phyloP scores from a whole-genome alignment of 1,140 invertebrate species.

The Drosophila orena region DNA sequence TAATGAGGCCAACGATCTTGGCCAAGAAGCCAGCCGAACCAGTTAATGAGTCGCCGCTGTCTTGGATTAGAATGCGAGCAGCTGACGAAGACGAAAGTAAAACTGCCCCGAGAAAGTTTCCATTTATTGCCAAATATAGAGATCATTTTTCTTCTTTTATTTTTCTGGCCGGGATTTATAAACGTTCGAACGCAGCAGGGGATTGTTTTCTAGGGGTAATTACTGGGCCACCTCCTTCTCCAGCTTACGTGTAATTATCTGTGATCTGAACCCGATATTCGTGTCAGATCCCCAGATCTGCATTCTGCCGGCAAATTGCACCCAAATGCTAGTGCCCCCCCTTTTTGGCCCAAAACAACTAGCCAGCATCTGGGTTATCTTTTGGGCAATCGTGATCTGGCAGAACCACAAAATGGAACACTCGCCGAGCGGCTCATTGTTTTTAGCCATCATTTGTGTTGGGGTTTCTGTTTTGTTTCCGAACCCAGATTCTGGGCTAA shows the following conservation, averaged over 20 bases:
- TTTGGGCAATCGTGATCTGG: conserved; percentile 65
- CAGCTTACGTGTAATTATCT: conserved; percentile 57
- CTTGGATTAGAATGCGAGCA: conserved; percentile 55
- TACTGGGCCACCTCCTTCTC: conserved; percentile 2
- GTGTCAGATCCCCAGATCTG: conserved; percentile 51
- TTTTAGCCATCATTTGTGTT: conserved; percentile 40
- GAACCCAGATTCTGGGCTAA: conserved; percentile 67
- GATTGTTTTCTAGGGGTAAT: conserved; percentile 44
- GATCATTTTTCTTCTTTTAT: conserved; percentile 18
- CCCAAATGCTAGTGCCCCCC: conserved; percentile 22
- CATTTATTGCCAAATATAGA: conserved; percentile 57
- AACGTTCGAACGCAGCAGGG: conserved; percentile 41
- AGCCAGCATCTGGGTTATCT: conserved; percentile 59
- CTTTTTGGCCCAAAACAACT: conserved; percentile 9
- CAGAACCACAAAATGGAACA: conserved; percentile 56
- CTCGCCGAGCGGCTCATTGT: conserved; percentile 29
- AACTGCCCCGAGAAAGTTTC: conserved; percentile 69
- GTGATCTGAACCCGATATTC: conserved; percentile 53
- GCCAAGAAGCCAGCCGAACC: conserved; percentile 63
- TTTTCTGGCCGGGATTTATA: conserved; percentile 35
- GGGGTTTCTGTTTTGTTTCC: conserved; percentile 26
- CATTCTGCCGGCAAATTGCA: conserved; percentile 49
- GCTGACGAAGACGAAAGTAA: conserved; percentile 58
- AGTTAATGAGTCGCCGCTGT: conserved; percentile 62
- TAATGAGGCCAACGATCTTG: conserved; percentile 75